A percentile compares a stretch with the other conserved stretches of the same genome.
Evolutionary conservation across 2,888 invertebrate species (phyloP).

Genomic region (Megastigmus dorsalis): DNA sequence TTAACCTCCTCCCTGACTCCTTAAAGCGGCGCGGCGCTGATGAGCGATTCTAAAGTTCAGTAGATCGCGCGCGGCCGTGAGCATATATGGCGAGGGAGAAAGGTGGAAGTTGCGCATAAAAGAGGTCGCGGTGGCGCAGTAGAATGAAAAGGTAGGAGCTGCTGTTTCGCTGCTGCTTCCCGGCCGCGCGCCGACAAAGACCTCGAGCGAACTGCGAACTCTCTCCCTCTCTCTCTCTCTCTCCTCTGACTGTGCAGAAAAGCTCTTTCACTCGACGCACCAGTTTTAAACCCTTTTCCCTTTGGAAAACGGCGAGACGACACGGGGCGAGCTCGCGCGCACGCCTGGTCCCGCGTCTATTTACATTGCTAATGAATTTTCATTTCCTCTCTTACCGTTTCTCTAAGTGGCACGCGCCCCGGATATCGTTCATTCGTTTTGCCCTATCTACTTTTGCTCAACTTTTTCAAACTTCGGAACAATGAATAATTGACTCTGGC

Average conservation of each 20-base stretch:
- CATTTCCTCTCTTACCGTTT: slow-evolving; percentile 58
- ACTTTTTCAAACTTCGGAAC: background rate
- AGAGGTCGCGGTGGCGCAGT: background rate
- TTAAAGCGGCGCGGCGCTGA: slow-evolving; percentile 8
- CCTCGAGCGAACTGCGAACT: background rate
- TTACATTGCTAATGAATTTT: slow-evolving; percentile 67
- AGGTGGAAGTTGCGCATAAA: background rate
- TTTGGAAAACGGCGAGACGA: background rate
- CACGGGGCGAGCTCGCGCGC: too few species aligned
- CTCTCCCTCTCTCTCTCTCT: too few species aligned
- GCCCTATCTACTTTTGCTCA: background rate
- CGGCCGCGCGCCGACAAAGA: too few species aligned
- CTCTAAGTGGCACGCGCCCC: slow-evolving; percentile 39
- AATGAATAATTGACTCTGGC: background rate
- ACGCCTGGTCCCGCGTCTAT: slow-evolving; percentile 48
- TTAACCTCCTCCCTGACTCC: too few species aligned
- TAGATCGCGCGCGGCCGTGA: background rate
- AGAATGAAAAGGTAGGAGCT: background rate
- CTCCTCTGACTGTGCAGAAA: too few species aligned
- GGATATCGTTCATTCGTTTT: background rate
- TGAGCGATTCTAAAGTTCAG: slow-evolving; percentile 20
- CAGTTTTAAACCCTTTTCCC: too few species aligned
- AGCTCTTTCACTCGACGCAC: too few species aligned
- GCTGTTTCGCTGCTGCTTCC: too few species aligned
- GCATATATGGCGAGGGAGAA: background rate